Conservation (phyloP, 1,140 invertebrate genomes). For the Drosophila nigrodunni region DNA sequence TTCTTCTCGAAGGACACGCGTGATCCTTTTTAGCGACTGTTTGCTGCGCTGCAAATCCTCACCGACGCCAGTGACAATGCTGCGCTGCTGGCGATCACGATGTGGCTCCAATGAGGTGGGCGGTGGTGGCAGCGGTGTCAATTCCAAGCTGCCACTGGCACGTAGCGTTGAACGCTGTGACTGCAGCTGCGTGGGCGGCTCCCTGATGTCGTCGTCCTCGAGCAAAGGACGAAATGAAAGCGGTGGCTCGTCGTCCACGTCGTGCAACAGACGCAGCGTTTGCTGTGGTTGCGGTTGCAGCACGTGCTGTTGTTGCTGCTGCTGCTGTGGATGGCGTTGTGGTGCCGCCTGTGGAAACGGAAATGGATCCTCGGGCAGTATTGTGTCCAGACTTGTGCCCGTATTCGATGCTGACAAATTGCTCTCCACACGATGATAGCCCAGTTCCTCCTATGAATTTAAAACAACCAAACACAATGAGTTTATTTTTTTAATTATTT, state of each 20-base stretch:
- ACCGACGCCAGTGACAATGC: slow-evolving; percentile 42
- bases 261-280: slow-evolving; percentile 45
- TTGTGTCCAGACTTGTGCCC: slow-evolving; percentile 83
- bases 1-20: slow-evolving; percentile 77
- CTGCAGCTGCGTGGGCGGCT: slow-evolving; percentile 56
- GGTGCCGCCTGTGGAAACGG: slow-evolving; percentile 71
- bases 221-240: slow-evolving; percentile 75
- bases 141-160: slow-evolving; percentile 69
- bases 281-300: slow-evolving; percentile 37
- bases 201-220: slow-evolving; percentile 74
- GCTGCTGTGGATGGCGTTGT: slow-evolving; percentile 63
- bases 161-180: slow-evolving; percentile 48
- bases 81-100: slow-evolving; percentile 75
- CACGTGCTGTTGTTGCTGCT: slow-evolving; percentile 36
- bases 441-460: slow-evolving; percentile 69
- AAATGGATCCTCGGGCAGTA: slow-evolving; percentile 82
- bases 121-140: slow-evolving; percentile 71
- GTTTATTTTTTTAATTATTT: not conserved
- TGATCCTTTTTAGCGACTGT: slow-evolving; percentile 79
- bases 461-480: not conserved
- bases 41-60: slow-evolving; percentile 80
- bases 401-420: slow-evolving; percentile 82
- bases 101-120: slow-evolving; percentile 70
- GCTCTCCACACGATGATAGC: slow-evolving; percentile 80
- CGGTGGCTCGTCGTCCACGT: slow-evolving; percentile 65